These are phyloP conservation scores for Serranus cabrilla DNA, from an alignment of 2,797 vertebrate species.

Conservation along the genomic window DNA sequence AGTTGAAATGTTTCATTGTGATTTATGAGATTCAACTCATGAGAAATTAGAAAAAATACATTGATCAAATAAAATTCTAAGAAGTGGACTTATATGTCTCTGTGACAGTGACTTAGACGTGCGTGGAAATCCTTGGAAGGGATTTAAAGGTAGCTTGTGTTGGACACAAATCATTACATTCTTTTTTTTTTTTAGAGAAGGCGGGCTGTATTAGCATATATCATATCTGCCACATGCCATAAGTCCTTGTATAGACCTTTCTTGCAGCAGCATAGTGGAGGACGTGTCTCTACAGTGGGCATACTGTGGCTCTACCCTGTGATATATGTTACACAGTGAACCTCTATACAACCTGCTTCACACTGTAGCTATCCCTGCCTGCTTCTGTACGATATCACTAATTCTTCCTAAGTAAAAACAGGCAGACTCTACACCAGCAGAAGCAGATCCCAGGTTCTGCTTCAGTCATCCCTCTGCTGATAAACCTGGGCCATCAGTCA, in stretches of 20 bases:
- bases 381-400: background rate
- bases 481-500: slow-evolving; percentile 59
- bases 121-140: no score
- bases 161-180: no score
- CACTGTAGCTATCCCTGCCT: slow-evolving; percentile 3
- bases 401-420: slow-evolving; percentile 34
- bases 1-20: no score
- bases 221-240: background rate
- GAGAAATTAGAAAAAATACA: no score
- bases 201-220: background rate
- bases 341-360: slow-evolving; percentile 22
- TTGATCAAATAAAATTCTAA: no score
- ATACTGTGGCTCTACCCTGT: background rate
- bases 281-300: fast-evolving
- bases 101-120: no score
- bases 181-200: no score
- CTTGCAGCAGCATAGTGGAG: background rate
- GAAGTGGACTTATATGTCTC: no score
- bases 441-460: slow-evolving; percentile 37
- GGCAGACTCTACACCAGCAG: slow-evolving; percentile 14
- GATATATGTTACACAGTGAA: background rate
- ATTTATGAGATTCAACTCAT: no score
- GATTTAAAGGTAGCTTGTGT: no score
- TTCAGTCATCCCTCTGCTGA: slow-evolving; percentile 29
- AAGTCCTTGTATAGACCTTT: slow-evolving; percentile 4